Evolutionary conservation across 2,113 vertebrate species (phyloP).

Genomic region (Eublepharis macularius): DNA sequence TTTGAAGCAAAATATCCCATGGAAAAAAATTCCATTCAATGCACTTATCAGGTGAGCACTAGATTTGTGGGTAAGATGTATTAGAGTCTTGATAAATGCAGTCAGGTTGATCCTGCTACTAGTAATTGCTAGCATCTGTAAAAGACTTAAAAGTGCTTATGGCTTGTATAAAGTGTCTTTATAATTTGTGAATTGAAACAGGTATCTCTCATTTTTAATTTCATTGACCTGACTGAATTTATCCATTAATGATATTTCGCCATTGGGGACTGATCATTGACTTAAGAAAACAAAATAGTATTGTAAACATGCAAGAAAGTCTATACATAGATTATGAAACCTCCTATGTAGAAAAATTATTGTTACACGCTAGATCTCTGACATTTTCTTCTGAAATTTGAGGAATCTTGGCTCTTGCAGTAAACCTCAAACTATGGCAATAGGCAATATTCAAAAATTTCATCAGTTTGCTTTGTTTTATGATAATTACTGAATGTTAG

Average conservation of each 20-base stretch:
- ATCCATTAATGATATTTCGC: too few species aligned
- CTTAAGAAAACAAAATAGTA: background rate
- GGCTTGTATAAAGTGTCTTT: background rate
- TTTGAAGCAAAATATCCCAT: constrained; percentile 93
- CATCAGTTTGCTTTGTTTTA: background rate
- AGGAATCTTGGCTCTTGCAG: too few species aligned
- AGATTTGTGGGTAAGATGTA: background rate
- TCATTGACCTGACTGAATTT: background rate
- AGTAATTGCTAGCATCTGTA: background rate
- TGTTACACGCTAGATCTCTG: background rate
- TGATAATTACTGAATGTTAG: background rate
- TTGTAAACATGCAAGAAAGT: background rate
- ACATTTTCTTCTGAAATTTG: background rate
- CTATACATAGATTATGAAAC: background rate
- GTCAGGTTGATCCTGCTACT: background rate
- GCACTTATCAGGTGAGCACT: constrained; percentile 89
- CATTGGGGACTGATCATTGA: background rate
- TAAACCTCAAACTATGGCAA: too few species aligned
- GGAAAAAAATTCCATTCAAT: constrained; percentile 93
- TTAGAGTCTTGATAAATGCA: background rate
- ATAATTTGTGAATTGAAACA: background rate
- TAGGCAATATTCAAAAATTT: too few species aligned
- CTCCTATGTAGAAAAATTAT: background rate
- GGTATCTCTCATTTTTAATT: background rate
- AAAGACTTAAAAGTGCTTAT: too few species aligned